Evolutionary conservation across 2,113 vertebrate genomes (phyloP), one percentile per base, ranked within the genome.

Genomic region (Amphilophus citrinellus): DNA sequence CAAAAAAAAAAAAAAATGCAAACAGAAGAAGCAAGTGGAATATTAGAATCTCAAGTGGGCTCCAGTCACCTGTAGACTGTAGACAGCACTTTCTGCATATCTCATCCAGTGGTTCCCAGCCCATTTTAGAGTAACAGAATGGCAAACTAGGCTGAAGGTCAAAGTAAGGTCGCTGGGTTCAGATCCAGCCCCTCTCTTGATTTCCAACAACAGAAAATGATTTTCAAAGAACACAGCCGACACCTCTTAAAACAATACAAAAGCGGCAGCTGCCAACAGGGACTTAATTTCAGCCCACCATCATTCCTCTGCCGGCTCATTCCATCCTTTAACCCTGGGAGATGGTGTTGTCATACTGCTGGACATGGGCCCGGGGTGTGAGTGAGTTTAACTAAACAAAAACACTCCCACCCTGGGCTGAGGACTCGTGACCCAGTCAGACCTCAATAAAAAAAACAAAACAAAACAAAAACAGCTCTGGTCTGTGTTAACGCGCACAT

Each of bases 341-440:
- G 91, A 92, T 80, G 89, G 79, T 93, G 93, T 90, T 92, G 92
- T 94, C 93, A 94, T 92, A 79, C 93, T 91, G 86, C 88, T 94
- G 93, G 92, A 92, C 83, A 27, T n/a, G 77, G 81, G 92, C 93
- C 93, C 88, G 44, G 90, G 83, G 89, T 91, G 92, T 83, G 88
- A 93, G 83, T 78, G 88, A 93, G 92, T 93, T 94, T 93, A 94
- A 93, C 90, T 76, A 93, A 94, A 93, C 93, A 94, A 94, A 94
- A 94, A 93, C 86, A 94, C 88, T 90, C 90, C 86, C 87, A 77
- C 63, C 86, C 86, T 8, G 6, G 60, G 76, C 80, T 13, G 56
- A 90, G 81, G 82, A 85, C 87, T 68, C 80, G 4, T 83, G 79
- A 76, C 76, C 73, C 80, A 80, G 85, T 89, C 62, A 88, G 87